phyloP scores from a whole-genome alignment of 1,140 invertebrate genomes.

The Eubasilissa regina region DNA sequence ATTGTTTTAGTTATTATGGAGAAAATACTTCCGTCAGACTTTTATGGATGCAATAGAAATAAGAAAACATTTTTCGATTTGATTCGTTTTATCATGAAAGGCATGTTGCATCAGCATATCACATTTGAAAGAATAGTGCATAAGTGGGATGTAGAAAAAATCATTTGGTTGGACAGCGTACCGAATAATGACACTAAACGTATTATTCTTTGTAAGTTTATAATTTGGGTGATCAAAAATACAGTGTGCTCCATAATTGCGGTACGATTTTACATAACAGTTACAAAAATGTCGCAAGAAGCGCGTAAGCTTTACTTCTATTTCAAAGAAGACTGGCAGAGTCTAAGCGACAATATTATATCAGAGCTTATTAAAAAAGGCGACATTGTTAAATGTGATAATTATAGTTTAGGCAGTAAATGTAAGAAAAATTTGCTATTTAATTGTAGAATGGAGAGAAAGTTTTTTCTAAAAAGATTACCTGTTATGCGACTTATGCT shows the following conservation, averaged over 20 bases:
- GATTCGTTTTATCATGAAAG: slow-evolving; percentile 63
- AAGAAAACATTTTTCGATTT: slow-evolving; percentile 65
- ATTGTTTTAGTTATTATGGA: slow-evolving; percentile 56
- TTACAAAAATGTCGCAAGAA: slow-evolving; percentile 67
- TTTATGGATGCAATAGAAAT: slow-evolving; percentile 66
- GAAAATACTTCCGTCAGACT: slow-evolving; percentile 63
- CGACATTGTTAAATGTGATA: slow-evolving; percentile 63
- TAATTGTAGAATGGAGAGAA: slow-evolving; percentile 61
- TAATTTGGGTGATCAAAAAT: slow-evolving; percentile 65
- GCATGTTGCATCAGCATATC: slow-evolving; percentile 67
- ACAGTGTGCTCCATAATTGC: slow-evolving; percentile 66
- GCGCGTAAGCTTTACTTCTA: slow-evolving; percentile 69
- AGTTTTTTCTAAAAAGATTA: slow-evolving; percentile 63
- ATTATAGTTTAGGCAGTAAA: slow-evolving; percentile 62
- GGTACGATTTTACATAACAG: slow-evolving; percentile 69
- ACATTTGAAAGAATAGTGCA: slow-evolving; percentile 60
- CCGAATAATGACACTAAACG: slow-evolving; percentile 47
- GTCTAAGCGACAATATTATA: slow-evolving; percentile 66
- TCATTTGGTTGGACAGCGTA: slow-evolving; percentile 48
- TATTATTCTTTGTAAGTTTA: slow-evolving; percentile 61
- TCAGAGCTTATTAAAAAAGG: slow-evolving; percentile 62
- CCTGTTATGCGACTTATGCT: slow-evolving; percentile 68
- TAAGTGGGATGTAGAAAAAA: slow-evolving; percentile 64
- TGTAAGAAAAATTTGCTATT: slow-evolving; percentile 60
- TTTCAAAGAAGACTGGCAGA: slow-evolving; percentile 69